phyloP scores from a whole-genome alignment of 2,113 vertebrate species.

The Oxyura jamaicensis region DNA sequence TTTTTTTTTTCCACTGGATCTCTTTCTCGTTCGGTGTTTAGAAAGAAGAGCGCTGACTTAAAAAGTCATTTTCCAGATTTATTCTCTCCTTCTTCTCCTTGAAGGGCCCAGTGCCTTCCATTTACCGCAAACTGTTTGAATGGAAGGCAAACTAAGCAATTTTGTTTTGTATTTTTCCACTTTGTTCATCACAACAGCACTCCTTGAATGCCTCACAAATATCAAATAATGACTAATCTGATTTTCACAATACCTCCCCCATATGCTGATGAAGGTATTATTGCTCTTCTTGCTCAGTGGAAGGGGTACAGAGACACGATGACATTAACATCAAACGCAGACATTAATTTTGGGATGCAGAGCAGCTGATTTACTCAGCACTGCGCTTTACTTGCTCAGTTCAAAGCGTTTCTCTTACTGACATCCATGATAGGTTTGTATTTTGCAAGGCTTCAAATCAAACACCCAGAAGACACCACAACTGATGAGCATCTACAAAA shows the following conservation, averaged over 20 bases:
- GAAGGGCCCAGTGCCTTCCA: background rate
- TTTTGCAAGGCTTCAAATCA: background rate
- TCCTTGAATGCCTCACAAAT: background rate
- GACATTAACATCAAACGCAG: constrained; percentile 19
- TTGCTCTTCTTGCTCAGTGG: background rate
- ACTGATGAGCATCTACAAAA: background rate
- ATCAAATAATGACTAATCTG: constrained; percentile 53
- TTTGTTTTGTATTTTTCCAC: constrained; percentile 14
- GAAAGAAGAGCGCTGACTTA: background rate
- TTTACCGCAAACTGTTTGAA: background rate
- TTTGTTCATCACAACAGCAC: constrained; percentile 6
- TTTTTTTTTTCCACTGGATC: background rate
- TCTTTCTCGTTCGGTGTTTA: background rate
- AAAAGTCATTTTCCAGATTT: background rate
- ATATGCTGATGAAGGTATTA: constrained; percentile 25
- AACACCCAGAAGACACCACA: background rate
- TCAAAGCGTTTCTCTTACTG: background rate
- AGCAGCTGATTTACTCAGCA: background rate
- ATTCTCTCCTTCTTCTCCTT: background rate
- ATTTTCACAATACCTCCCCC: constrained; percentile 48
- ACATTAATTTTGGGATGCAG: background rate
- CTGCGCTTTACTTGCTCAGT: background rate
- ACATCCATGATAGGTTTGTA: background rate
- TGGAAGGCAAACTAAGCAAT: background rate
- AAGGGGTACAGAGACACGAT: background rate